Conservation (phyloP, 1,140 invertebrate genomes). For the Leptoteleia sp. region DNA sequence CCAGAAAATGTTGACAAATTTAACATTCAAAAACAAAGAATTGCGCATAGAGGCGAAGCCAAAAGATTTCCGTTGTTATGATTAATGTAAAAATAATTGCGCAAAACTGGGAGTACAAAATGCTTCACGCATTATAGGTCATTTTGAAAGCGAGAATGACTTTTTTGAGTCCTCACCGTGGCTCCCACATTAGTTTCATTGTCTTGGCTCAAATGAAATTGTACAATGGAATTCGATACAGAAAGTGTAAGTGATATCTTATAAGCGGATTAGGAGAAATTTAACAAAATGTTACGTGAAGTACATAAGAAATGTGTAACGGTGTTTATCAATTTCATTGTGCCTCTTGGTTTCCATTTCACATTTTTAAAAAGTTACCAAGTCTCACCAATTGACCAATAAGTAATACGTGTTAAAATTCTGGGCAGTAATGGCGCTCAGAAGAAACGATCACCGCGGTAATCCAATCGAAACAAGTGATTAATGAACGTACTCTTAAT, state of each 20-base stretch:
- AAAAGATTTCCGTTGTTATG: too few species aligned
- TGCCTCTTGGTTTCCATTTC: constrained; percentile 29
- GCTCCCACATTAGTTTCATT: too few species aligned
- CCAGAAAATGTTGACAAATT: too few species aligned
- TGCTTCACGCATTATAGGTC: too few species aligned
- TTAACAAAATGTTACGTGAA: constrained; percentile 47
- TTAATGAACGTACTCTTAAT: too few species aligned
- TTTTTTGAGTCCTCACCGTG: too few species aligned
- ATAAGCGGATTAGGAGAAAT: constrained; percentile 57
- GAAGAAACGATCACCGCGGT: not conserved
- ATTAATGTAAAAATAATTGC: too few species aligned
- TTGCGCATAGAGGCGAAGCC: too few species aligned
- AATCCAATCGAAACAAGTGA: too few species aligned
- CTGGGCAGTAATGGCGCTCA: constrained; percentile 1
- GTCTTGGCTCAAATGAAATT: constrained; percentile 8
- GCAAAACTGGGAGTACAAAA: too few species aligned
- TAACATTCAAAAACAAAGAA: too few species aligned
- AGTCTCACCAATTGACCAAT: constrained; percentile 16
- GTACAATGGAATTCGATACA: constrained; percentile 15
- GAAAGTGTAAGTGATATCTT: constrained; percentile 25
- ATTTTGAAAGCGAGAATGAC: too few species aligned
- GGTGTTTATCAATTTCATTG: constrained; percentile 49
- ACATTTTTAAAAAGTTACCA: constrained; percentile 36
- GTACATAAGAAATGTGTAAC: constrained; percentile 44
- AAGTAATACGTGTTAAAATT: constrained; percentile 37